Conservation (phyloP, 2,888 invertebrate species). For the Ctena decussata region DNA sequence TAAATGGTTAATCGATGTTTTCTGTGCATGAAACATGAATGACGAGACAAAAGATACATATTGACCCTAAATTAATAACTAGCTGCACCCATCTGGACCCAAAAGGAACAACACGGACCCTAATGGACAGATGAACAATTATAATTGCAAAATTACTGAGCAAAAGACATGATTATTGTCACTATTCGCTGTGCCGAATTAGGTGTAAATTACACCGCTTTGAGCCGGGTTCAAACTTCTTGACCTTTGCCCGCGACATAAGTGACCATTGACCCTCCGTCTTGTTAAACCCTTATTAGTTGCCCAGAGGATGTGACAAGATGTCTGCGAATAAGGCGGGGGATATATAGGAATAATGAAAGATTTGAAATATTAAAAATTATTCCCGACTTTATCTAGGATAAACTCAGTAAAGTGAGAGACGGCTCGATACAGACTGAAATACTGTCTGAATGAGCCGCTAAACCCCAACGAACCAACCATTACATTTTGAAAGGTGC, state of each 20-base stretch:
- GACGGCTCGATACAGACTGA: no score
- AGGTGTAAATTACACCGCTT: conserved; percentile 14
- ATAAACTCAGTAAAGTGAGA: no score
- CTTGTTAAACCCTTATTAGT: neutral
- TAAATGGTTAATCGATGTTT: no score
- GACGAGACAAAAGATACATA: neutral
- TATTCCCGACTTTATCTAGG: no score
- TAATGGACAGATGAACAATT: neutral
- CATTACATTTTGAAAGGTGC: no score
- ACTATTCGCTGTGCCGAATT: neutral
- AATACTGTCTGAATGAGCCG: no score
- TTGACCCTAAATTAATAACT: neutral
- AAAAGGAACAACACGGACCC: neutral
- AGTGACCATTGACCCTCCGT: neutral
- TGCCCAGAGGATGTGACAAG: neutral
- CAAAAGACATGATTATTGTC: conserved; percentile 12
- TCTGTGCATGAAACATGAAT: neutral
- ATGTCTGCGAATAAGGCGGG: neutral
- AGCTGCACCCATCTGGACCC: conserved; percentile 8
- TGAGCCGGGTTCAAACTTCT: neutral
- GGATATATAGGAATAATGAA: neutral
- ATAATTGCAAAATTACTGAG: conserved; percentile 6
- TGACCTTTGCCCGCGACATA: neutral
- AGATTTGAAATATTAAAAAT: no score
- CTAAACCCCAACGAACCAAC: no score